Percentiles rank a stretch among this genome's conserved stretches.
These are phyloP conservation scores for Anarhynchus alexandrinus DNA, from an alignment of 2,113 vertebrate species.

Conservation along the genomic window DNA sequence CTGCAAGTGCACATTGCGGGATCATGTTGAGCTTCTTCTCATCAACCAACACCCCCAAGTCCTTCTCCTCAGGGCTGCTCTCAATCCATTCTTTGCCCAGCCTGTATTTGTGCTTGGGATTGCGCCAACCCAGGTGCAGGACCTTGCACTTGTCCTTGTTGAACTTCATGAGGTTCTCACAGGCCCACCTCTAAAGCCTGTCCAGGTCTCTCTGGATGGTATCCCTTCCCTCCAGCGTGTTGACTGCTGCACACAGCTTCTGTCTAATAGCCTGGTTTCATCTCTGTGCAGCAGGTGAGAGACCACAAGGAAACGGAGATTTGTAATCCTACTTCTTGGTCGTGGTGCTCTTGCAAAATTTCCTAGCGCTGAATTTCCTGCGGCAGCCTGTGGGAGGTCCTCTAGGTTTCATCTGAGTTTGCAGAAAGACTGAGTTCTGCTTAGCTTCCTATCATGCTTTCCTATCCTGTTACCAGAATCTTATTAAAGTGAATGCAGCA, in stretches of 20 bases:
- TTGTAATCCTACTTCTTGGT: not conserved
- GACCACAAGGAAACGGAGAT: not conserved
- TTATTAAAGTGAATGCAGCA: not conserved
- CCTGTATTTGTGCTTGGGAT: not conserved
- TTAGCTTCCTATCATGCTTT: not conserved
- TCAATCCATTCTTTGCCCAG: not conserved
- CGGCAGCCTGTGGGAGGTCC: not conserved
- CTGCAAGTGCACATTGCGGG: too few species aligned
- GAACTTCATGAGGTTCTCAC: not conserved
- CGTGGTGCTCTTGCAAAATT: not conserved
- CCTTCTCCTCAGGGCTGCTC: not conserved
- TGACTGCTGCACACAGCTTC: not conserved
- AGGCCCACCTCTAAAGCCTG: not conserved
- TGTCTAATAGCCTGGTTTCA: not conserved
- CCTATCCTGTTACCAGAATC: not conserved
- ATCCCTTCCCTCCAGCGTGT: too few species aligned
- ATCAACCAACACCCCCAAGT: not conserved
- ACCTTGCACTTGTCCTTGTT: not conserved
- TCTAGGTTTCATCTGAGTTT: not conserved
- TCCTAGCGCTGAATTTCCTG: not conserved
- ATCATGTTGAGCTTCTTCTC: not conserved
- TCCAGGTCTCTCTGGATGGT: not conserved
- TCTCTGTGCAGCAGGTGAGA: not conserved
- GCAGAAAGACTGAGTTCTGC: not conserved
- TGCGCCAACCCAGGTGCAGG: too few species aligned